phyloP scores from a whole-genome alignment of 2,888 invertebrate species.

The Epirrhoe tristata region DNA sequence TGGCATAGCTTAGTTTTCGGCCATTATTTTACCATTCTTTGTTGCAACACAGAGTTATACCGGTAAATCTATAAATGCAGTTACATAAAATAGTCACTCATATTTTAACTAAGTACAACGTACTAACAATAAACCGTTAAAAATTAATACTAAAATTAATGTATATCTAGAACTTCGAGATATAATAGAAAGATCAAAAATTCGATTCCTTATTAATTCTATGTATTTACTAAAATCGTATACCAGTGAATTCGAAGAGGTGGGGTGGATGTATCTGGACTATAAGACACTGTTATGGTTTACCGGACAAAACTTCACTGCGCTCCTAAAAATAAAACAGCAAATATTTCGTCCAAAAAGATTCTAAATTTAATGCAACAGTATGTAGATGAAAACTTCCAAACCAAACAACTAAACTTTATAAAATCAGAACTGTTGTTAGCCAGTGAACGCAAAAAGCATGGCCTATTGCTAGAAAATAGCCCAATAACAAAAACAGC shows the following conservation, averaged over 20 bases:
- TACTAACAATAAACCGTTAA: slow-evolving; percentile 15
- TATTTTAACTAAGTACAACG: slow-evolving; percentile 13
- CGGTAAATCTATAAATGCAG: too few relatives aligned
- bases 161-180: slow-evolving; percentile 4
- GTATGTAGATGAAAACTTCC: not conserved
- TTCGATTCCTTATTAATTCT: slow-evolving; percentile 2
- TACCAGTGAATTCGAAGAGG: slow-evolving; percentile 17
- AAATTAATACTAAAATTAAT: slow-evolving; percentile 9
- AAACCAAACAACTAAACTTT: not conserved
- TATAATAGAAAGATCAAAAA: slow-evolving; percentile 13
- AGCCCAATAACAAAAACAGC: not conserved
- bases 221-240: slow-evolving; percentile 14
- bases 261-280: slow-evolving; percentile 9
- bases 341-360: not conserved
- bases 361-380: too few relatives aligned
- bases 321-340: slow-evolving; percentile 1
- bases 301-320: not conserved
- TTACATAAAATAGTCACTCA: slow-evolving; percentile 3
- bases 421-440: not conserved
- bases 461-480: not conserved
- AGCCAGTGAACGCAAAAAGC: not conserved
- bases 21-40: too few relatives aligned
- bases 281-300: slow-evolving; percentile 1
- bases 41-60: too few relatives aligned
- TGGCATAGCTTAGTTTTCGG: too few relatives aligned